A percentile compares a stretch with the other conserved stretches of the same genome.
phyloP scores from a whole-genome alignment of 2,113 vertebrate species.

The Xenus cinereus region DNA sequence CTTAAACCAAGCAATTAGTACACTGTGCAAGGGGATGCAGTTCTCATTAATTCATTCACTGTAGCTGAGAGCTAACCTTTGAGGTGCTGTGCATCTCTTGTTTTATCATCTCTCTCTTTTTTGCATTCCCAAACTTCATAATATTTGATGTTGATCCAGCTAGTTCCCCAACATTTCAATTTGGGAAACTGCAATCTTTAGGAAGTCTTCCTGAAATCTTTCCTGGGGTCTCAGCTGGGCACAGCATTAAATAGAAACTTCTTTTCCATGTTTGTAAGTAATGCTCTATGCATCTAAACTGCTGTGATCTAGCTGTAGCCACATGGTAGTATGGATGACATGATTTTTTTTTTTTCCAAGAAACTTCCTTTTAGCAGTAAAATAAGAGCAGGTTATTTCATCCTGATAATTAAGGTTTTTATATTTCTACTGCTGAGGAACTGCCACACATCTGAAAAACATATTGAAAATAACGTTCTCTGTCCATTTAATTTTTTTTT shows the following conservation, averaged over 20 bases:
- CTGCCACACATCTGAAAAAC: background rate
- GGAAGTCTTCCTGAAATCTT: background rate
- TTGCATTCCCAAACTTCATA: background rate
- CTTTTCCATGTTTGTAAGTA: background rate
- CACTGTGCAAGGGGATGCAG: background rate
- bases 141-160: background rate
- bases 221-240: background rate
- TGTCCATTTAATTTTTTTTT: background rate
- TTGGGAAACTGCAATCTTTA: background rate
- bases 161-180: background rate
- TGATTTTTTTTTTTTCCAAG: background rate
- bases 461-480: background rate
- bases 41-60: background rate
- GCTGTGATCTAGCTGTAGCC: background rate
- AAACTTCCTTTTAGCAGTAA: background rate
- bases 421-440: background rate
- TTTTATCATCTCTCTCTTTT: background rate
- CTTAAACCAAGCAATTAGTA: background rate
- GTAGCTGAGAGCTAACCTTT: background rate
- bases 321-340: background rate
- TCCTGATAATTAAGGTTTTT: background rate
- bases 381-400: background rate
- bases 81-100: background rate
- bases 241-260: background rate
- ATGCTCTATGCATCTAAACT: background rate